phyloP scores from a whole-genome alignment of 2,797 vertebrate genomes.

The Etheostoma perlongum region DNA sequence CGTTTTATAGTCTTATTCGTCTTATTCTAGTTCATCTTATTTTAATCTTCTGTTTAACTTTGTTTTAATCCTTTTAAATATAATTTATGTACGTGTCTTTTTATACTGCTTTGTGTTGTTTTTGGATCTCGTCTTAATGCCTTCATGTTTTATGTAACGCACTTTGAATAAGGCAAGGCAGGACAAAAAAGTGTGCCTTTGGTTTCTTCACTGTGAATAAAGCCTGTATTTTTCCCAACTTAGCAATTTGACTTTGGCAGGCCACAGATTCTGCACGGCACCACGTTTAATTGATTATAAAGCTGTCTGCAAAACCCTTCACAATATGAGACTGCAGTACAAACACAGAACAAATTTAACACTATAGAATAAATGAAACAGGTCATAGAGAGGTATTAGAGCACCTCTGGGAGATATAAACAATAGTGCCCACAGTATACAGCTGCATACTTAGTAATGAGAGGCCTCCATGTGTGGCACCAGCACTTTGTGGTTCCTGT shows the following conservation, averaged over 20 bases:
- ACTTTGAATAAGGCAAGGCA: background rate
- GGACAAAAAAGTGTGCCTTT: conserved; percentile 27
- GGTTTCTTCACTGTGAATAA: conserved; percentile 8
- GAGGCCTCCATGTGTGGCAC: conserved; percentile 12
- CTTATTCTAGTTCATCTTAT: background rate
- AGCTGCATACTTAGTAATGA: conserved; percentile 1
- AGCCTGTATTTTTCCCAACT: conserved; percentile 26
- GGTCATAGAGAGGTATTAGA: background rate
- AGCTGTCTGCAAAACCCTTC: conserved; percentile 11
- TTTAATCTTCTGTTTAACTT: background rate
- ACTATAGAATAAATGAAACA: background rate
- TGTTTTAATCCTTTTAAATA: background rate
- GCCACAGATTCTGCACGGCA: conserved; percentile 18
- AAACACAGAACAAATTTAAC: conserved; percentile 5
- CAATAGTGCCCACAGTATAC: background rate
- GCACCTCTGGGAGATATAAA: conserved; percentile 17
- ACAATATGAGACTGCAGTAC: background rate
- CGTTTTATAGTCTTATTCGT: background rate
- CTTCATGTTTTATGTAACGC: background rate
- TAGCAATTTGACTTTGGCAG: conserved; percentile 39
- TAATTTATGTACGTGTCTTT: background rate
- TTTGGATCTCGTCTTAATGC: background rate
- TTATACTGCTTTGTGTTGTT: background rate
- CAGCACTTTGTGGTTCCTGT: conserved; percentile 7
- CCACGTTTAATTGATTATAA: conserved; percentile 35